Base-by-base conservation (phyloP, 2,888 invertebrate genomes). In the Sturmia bella region DNA sequence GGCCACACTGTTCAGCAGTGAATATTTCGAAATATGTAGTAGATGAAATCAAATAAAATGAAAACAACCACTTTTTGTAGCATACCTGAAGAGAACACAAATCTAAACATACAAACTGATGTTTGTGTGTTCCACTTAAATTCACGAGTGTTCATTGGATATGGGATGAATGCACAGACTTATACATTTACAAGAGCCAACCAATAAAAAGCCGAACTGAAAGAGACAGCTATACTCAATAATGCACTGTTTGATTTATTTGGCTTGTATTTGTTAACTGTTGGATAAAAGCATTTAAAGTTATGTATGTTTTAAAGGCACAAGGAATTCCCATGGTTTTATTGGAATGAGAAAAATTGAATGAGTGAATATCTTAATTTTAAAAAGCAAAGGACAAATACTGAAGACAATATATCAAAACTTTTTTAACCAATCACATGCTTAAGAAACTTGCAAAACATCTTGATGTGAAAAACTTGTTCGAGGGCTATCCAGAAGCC, bases 401-500 rank as follows among this genome's bases (percentile, higher is more conserved):
- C 52, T 52, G 15, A 75, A 12, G 6, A 70, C 39, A 61, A 12
- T 19, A 41, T 24, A 56, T 48, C 52, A 45, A 21, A 50, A 19
- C 54, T 63, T 9, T 45, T 64, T 75, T 27, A 69, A 63, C 64
- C 43, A 82, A 74, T 77, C 83, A 80, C 76, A 84, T 84, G 78
- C 57, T 74, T 68, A 77, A 86, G 81, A 85, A 84, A 86, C 85
- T 86, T 87, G 85, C 85, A 85, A 87, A 85, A 87, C 72, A 69
- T 77, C 86, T 88, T 88, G 87, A 89, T 88, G 87, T 89, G 88
- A 88, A 90, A 90, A 90, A 90, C 88, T 90, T 90, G 89, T 90
- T 90, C 89, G 91, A 91, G 91, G 91, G 90, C 91, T 91, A 90
- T 91, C 90, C 91, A 91, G 90, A 91, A 91, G 90, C 90, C 89